Conservation (phyloP, 2,113 vertebrate species). For the Camelus bactrianus region DNA sequence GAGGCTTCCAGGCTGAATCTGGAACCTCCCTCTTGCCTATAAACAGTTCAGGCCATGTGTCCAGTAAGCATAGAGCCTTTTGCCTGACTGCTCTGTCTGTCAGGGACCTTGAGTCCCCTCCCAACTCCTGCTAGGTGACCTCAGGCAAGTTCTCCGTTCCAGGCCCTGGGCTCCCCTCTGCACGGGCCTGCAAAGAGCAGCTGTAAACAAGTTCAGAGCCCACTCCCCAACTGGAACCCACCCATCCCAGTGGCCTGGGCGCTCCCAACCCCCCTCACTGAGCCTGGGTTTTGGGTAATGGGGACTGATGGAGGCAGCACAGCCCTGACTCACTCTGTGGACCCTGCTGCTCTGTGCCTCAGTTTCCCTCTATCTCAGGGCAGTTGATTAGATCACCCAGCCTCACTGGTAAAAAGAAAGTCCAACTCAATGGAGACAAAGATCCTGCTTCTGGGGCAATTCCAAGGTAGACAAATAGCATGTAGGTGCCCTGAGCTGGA, state of each 20-base stretch:
- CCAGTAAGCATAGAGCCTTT: not conserved
- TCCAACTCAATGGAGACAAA: not conserved
- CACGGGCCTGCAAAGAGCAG: not conserved
- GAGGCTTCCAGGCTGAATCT: not conserved
- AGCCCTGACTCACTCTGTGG: not conserved
- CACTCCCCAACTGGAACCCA: not conserved
- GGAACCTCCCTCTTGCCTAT: not conserved
- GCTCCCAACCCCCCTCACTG: not conserved
- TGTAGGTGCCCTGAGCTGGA: not conserved
- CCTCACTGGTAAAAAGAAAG: not conserved
- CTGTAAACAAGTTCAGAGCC: not conserved
- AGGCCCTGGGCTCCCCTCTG: not conserved
- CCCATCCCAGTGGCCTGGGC: rapidly evolving
- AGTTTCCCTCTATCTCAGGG: not conserved
- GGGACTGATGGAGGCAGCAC: not conserved
- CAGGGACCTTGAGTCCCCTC: too few species aligned
- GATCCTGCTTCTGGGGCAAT: not conserved
- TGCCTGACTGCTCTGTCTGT: too few species aligned
- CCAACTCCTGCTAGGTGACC: not conserved
- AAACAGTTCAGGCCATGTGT: not conserved
- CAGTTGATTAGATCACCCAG: too few species aligned
- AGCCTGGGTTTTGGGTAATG: not conserved
- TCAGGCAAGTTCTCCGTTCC: not conserved
- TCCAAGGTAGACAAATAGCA: not conserved
- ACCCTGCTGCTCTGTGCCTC: not conserved